Conservation (phyloP, 2,113 vertebrate species). For the Apus apus region DNA sequence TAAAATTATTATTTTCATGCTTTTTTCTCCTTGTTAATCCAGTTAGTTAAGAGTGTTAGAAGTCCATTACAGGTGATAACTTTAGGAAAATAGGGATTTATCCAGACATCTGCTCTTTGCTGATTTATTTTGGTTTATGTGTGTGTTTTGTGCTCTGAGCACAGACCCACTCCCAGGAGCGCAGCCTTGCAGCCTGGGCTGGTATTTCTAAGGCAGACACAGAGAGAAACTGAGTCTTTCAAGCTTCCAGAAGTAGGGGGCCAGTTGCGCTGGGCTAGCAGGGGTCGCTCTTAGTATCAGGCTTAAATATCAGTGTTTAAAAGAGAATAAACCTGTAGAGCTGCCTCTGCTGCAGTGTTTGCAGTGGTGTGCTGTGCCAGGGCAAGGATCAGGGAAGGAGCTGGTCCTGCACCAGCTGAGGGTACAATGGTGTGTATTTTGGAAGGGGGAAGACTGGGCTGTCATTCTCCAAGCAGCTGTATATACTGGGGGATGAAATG, state of each 20-base stretch:
- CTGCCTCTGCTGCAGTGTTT: neutral
- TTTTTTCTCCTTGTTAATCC: constrained; percentile 5
- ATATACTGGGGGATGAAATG: neutral
- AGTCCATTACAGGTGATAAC: neutral
- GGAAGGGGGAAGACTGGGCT: neutral
- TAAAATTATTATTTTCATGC: constrained; percentile 16
- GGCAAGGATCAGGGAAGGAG: neutral
- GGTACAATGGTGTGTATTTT: neutral
- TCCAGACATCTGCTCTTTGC: neutral
- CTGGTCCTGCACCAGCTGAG: neutral
- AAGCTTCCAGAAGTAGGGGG: neutral
- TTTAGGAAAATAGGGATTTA: neutral
- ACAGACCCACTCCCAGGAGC: neutral
- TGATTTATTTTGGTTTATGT: constrained; percentile 3
- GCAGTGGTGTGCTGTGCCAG: neutral
- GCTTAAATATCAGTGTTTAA: neutral
- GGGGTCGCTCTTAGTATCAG: neutral
- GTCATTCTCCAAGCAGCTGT: neutral
- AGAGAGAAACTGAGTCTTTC: neutral
- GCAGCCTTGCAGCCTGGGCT: neutral
- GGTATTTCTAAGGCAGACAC: neutral
- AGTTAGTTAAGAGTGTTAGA: constrained; percentile 10
- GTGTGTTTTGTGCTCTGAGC: neutral
- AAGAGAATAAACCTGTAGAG: neutral
- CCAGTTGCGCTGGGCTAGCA: neutral